Evolutionary conservation across 37 sponge, comb jelly and placozoan species (phyloP), one percentile per base, ranked within the genome.

Genomic region (Lycopodina hypogea): DNA sequence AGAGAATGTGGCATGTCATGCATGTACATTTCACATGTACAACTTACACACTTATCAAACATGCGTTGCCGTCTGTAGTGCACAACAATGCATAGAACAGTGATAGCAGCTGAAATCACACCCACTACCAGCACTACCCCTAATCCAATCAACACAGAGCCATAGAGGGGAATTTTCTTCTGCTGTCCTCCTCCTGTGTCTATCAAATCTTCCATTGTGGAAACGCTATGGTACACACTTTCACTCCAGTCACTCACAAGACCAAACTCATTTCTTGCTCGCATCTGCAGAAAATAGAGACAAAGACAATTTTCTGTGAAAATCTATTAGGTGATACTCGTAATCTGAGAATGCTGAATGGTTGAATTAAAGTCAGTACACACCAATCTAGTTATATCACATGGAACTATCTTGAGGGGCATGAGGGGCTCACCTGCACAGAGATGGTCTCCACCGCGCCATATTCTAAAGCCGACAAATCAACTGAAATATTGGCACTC

Each of bases 211-310:
- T 28, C 66, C 18, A 67, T 33, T 33, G 66, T 15, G 18, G 77
- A 39, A 29, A 62, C 3, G 28, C 51, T 68, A 2, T 68, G 21
- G 24, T 21, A 19, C 9, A 53, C 56, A 33, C 52, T 22, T 40
- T 21, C 45, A 42, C 79, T 78, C 79, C 79, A 78, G 55, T 65
- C 66, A 21, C 79, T 68, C 0, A 14, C 26, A 14, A 53, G 60
- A 60, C 36, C n/a, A n/a, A 29, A 78, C 6, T 68, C 3, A 33
- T 78, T 78, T 11, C 1, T 1, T 33, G 69, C 40, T 45, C 79
- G 48, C 69, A 78, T 68, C 79, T 78, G 55, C 18, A 68, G 56
- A 51, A 57, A 36, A 22, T 2, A 45, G n/a, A 3, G 17, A 48
- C 51, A 71, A 24, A 39, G 14, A 67, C 21, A 32, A 30, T n/a